phyloP scores from a whole-genome alignment of 1,140 invertebrate species.

The Monomorium pharaonis region DNA sequence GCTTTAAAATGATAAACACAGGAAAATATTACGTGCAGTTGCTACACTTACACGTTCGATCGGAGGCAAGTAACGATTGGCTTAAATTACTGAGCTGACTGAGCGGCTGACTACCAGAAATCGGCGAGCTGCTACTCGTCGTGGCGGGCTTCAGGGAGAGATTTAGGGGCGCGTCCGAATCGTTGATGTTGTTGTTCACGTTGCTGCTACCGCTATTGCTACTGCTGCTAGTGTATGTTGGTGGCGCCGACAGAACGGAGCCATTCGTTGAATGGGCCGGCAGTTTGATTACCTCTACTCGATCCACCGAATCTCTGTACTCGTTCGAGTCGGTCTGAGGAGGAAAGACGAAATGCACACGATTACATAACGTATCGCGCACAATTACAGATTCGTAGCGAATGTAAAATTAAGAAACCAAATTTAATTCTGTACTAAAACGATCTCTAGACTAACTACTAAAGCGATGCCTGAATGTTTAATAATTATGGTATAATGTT shows the following conservation, averaged over 20 bases:
- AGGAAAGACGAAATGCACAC: conserved; percentile 13
- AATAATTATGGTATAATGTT: too few species aligned
- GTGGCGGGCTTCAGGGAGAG: conserved; percentile 91
- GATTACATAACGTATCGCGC: background rate
- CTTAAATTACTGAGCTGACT: conserved; percentile 87
- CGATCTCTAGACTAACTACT: too few species aligned
- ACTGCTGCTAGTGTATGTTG: conserved; percentile 81
- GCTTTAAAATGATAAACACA: background rate
- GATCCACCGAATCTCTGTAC: conserved; percentile 85
- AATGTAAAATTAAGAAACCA: background rate
- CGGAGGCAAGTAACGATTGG: conserved; percentile 83
- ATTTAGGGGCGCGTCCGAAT: conserved; percentile 92
- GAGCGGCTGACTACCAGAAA: conserved; percentile 83
- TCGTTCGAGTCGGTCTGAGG: conserved; percentile 79
- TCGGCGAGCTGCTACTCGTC: conserved; percentile 81
- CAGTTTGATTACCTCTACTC: conserved; percentile 92
- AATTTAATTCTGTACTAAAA: background rate
- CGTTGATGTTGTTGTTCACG: conserved; percentile 83
- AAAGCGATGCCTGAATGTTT: too few species aligned
- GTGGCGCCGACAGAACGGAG: conserved; percentile 82
- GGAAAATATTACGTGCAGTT: background rate
- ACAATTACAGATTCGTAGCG: background rate
- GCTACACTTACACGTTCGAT: conserved; percentile 85
- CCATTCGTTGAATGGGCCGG: conserved; percentile 86
- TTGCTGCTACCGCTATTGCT: conserved; percentile 77